Percentiles rank a stretch among this genome's conserved stretches.
Conservation (phyloP, 2,113 vertebrate species). For the Neotoma lepida region DNA sequence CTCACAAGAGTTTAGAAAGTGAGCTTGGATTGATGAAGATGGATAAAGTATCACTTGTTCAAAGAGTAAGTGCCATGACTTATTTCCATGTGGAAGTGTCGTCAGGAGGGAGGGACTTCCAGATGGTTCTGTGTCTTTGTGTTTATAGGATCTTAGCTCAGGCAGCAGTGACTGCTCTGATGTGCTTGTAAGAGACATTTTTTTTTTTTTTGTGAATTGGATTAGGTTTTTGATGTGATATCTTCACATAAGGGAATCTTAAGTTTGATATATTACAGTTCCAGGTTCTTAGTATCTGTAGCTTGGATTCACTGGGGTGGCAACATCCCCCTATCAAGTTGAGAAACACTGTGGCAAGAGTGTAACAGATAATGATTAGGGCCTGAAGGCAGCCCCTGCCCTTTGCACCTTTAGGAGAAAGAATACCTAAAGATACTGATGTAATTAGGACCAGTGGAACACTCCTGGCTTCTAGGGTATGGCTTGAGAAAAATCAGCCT, state of each 20-base stretch:
- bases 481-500: slow-evolving; percentile 1
- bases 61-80: slow-evolving; percentile 82
- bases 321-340: not conserved
- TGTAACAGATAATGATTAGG: not conserved
- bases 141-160: not conserved
- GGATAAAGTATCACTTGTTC: slow-evolving; percentile 78
- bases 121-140: not conserved
- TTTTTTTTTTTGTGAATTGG: not conserved
- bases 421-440: not conserved
- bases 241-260: not conserved
- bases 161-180: not conserved
- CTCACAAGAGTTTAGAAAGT: slow-evolving; percentile 80
- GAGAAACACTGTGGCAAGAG: not conserved
- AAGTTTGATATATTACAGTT: not conserved
- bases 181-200: not conserved
- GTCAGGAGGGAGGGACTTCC: not conserved
- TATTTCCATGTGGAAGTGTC: not conserved
- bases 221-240: not conserved
- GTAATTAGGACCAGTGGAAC: not conserved
- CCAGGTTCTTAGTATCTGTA: not conserved
- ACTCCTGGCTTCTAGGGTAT: not conserved
- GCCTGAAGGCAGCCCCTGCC: not conserved
- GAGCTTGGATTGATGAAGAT: slow-evolving; percentile 74
- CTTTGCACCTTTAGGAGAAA: slow-evolving; percentile 10
- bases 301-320: not conserved